These are phyloP conservation scores for Berghia stephanieae DNA, from an alignment of 1,140 invertebrate genomes.

Conservation along the genomic window DNA sequence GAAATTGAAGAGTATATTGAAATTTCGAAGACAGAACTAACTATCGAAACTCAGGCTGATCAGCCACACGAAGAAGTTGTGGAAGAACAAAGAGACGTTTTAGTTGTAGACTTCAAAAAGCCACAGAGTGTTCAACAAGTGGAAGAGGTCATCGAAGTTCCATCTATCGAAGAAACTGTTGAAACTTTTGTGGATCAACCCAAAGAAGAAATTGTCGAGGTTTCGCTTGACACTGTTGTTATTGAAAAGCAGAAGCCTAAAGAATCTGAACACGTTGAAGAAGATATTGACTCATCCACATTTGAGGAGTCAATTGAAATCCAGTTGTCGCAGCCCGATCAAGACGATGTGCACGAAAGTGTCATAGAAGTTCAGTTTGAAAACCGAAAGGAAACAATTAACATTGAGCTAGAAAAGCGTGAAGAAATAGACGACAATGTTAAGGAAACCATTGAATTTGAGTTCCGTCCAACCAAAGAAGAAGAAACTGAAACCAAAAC, in stretches of 20 bases:
- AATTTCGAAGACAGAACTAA: slow-evolving; percentile 15
- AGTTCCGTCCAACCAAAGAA: too few species aligned
- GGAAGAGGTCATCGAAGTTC: slow-evolving; percentile 24
- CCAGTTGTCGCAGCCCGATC: too few species aligned
- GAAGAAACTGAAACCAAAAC: too few species aligned
- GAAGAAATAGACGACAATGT: too few species aligned
- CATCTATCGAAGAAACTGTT: slow-evolving; percentile 31
- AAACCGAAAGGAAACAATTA: too few species aligned
- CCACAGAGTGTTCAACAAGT: slow-evolving; percentile 20
- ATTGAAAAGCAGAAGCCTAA: slow-evolving; percentile 25
- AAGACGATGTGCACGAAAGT: too few species aligned
- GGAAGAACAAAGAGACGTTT: slow-evolving; percentile 32
- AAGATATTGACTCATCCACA: too few species aligned
- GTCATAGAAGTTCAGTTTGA: too few species aligned
- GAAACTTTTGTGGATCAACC: slow-evolving; percentile 27
- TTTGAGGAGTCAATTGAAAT: too few species aligned
- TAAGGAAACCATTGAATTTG: too few species aligned
- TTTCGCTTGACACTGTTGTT: not conserved
- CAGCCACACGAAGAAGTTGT: slow-evolving; percentile 30
- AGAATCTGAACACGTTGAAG: too few species aligned
- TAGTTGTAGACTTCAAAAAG: slow-evolving; percentile 29
- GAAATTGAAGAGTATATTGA: slow-evolving; percentile 26
- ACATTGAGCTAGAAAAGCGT: too few species aligned
- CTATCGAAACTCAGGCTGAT: slow-evolving; percentile 17
- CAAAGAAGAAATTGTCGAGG: slow-evolving; percentile 34